A percentile compares a stretch with the other conserved stretches of the same genome.
Conservation (phyloP, 2,797 vertebrate genomes). For the Melanotaenia nigrans region DNA sequence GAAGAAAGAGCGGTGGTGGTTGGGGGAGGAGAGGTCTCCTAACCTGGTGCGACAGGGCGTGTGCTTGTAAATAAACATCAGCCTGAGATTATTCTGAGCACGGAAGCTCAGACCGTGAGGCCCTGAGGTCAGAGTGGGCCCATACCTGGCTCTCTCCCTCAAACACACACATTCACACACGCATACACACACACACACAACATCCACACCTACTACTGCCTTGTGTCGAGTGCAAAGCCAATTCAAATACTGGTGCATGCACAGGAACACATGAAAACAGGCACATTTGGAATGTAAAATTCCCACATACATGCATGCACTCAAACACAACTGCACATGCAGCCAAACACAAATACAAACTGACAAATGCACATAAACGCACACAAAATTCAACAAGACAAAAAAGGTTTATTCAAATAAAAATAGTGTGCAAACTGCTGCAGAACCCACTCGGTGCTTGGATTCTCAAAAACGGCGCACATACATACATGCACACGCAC, state of each 20-base stretch:
- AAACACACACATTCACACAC: background rate
- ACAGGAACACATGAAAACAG: slow-evolving; percentile 45
- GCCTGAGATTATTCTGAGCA: slow-evolving; percentile 78
- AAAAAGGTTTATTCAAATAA: slow-evolving; percentile 41
- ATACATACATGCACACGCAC: background rate
- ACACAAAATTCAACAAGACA: slow-evolving; percentile 34
- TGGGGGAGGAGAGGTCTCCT: slow-evolving; percentile 65
- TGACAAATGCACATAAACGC: slow-evolving; percentile 37
- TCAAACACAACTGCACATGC: background rate
- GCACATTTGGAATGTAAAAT: slow-evolving; percentile 37
- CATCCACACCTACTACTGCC: slow-evolving; percentile 42
- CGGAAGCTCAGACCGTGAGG: slow-evolving; percentile 67
- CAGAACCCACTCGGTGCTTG: slow-evolving; percentile 44
- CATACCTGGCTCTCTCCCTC: slow-evolving; percentile 65
- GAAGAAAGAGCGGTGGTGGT: slow-evolving; percentile 25
- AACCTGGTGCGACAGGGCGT: slow-evolving; percentile 82
- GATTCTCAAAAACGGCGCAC: slow-evolving; percentile 37
- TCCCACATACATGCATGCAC: slow-evolving; percentile 31
- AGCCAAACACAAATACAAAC: slow-evolving; percentile 24
- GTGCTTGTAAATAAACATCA: slow-evolving; percentile 84
- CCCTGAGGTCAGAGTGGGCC: slow-evolving; percentile 74
- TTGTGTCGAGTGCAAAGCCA: slow-evolving; percentile 25
- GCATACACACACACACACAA: background rate
- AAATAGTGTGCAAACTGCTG: slow-evolving; percentile 34
- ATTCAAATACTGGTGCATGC: slow-evolving; percentile 31